These are phyloP conservation scores for Antigone vipio DNA, from an alignment of 2,113 vertebrate species.

Conservation along the genomic window DNA sequence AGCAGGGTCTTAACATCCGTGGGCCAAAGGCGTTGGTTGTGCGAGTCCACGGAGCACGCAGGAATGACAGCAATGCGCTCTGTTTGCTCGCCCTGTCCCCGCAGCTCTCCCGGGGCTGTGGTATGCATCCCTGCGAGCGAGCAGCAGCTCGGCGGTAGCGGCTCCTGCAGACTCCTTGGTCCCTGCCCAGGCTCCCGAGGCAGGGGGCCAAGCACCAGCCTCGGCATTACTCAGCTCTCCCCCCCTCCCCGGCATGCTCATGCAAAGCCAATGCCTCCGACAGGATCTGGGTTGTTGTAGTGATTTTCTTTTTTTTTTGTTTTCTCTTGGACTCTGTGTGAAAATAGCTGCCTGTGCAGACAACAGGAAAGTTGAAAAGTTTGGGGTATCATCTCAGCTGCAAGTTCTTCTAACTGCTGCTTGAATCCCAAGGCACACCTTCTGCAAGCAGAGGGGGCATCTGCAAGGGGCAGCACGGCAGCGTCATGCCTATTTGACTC, in stretches of 20 bases:
- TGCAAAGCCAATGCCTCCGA: neutral
- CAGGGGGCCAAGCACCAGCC: conserved; percentile 21
- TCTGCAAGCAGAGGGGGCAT: neutral
- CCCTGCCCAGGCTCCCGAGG: conserved; percentile 12
- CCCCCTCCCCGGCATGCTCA: neutral
- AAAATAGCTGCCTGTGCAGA: neutral
- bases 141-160: neutral
- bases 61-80: neutral
- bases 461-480: neutral
- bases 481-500: neutral
- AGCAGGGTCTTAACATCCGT: neutral
- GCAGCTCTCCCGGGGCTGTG: neutral
- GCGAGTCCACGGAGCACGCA: neutral
- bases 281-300: neutral
- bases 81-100: neutral
- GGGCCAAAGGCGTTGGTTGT: neutral
- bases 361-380: neutral
- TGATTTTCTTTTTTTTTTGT: neutral
- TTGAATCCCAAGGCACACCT: neutral
- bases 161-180: neutral
- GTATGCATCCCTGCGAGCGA: neutral
- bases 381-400: neutral
- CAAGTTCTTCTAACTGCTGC: neutral
- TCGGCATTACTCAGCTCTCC: neutral
- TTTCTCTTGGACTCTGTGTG: neutral